Conservation (phyloP, 2,113 vertebrate species). For the Onychorhynchus coronatus region DNA sequence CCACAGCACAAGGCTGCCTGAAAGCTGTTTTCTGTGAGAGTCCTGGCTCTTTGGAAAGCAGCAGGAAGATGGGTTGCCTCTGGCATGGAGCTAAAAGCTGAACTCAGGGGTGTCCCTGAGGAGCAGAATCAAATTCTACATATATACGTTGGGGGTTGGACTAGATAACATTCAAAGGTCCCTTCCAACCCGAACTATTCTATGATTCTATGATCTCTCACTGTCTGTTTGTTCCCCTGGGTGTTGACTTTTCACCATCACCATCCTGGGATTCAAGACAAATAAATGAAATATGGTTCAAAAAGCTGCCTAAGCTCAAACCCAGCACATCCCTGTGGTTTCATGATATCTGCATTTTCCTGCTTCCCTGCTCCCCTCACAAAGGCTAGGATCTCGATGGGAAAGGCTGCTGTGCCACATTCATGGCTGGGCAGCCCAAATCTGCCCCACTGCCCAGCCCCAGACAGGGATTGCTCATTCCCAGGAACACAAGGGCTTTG, state of each 20-base stretch:
- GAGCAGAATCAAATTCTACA: neutral
- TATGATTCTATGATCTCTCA: neutral
- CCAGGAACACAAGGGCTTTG: neutral
- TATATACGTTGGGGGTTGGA: neutral
- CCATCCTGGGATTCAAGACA: neutral
- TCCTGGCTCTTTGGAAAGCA: neutral
- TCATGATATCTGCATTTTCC: neutral
- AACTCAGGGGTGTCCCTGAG: neutral
- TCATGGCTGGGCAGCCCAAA: neutral
- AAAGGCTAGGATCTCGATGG: neutral
- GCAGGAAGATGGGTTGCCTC: neutral
- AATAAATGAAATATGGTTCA: neutral
- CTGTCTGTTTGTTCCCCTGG: too few species aligned
- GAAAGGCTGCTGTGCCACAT: neutral
- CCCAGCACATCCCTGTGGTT: neutral
- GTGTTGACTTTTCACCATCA: neutral
- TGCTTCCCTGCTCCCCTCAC: neutral
- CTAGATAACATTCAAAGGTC: neutral
- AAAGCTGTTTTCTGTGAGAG: neutral
- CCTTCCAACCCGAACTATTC: neutral
- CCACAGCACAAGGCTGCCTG: accelerated
- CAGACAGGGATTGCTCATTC: neutral
- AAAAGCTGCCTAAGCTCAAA: neutral
- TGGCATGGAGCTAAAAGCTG: neutral
- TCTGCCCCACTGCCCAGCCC: neutral